Evolutionary conservation across 2,113 vertebrate species (phyloP).

Genomic region (Arothron firmamentum): DNA sequence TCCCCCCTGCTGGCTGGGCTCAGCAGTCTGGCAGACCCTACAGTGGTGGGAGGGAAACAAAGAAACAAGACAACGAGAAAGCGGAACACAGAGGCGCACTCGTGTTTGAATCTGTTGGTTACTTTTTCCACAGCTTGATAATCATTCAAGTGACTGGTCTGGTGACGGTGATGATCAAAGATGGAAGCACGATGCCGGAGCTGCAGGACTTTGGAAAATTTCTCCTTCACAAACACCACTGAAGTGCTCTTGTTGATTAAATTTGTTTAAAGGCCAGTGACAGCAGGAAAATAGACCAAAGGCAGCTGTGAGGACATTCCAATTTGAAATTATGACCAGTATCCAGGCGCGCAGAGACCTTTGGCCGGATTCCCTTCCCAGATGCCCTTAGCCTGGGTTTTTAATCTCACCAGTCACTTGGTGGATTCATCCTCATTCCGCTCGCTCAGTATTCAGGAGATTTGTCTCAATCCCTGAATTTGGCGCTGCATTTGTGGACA

Average conservation of each 20-base stretch:
- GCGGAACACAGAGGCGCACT: not conserved
- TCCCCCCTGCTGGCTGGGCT: slow-evolving; percentile 22
- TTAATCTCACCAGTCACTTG: slow-evolving; percentile 57
- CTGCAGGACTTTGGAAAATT: not conserved
- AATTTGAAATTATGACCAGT: slow-evolving; percentile 8
- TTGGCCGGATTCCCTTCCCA: slow-evolving; percentile 33
- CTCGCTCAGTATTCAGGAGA: slow-evolving; percentile 35
- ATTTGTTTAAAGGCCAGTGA: not conserved
- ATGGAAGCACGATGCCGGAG: not conserved
- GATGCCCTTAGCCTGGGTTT: slow-evolving; percentile 18
- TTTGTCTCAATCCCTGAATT: slow-evolving; percentile 40
- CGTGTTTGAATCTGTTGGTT: not conserved
- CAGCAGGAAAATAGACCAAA: not conserved
- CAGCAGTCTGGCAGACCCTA: slow-evolving; percentile 18
- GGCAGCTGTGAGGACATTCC: not conserved
- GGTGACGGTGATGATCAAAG: not conserved
- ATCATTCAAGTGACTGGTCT: not conserved
- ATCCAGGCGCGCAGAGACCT: slow-evolving; percentile 20
- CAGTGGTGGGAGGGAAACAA: slow-evolving; percentile 36
- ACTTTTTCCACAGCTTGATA: not conserved
- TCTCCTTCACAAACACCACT: not conserved
- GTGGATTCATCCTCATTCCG: slow-evolving; percentile 38
- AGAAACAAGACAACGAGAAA: slow-evolving; percentile 12
- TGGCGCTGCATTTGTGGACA: slow-evolving; percentile 20
- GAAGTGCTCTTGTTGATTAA: not conserved